Evolutionary conservation across 2,888 invertebrate genomes (phyloP).

Genomic region (Lasius fuliginosus): DNA sequence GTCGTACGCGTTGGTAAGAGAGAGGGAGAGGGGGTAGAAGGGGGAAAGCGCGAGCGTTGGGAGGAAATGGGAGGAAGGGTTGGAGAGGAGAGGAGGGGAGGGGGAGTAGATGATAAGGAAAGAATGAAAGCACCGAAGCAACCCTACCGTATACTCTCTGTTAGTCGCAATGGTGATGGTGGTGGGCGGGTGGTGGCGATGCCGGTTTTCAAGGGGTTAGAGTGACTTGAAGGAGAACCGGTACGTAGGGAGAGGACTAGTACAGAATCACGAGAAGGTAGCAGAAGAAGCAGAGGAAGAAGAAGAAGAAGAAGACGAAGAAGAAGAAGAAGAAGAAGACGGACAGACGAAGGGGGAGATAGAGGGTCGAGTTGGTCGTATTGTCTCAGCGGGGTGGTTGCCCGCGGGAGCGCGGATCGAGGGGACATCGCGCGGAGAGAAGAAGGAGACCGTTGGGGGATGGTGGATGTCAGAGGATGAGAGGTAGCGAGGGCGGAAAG

Average conservation of each 20-base stretch:
- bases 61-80: constrained; percentile 57
- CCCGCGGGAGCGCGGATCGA: constrained; percentile 77
- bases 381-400: constrained; percentile 84
- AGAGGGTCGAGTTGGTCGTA: constrained; percentile 78
- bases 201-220: constrained; percentile 80
- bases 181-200: constrained; percentile 75
- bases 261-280: constrained; percentile 57
- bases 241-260: constrained; percentile 53
- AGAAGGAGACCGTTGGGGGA: constrained; percentile 60
- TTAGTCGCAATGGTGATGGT: constrained; percentile 73
- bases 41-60: constrained; percentile 47
- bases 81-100: constrained; percentile 26
- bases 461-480: constrained; percentile 63
- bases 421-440: constrained; percentile 75
- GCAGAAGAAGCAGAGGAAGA: constrained; percentile 52
- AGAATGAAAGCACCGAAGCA: constrained; percentile 71
- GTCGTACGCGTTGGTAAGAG: constrained; percentile 55
- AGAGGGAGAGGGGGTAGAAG: constrained; percentile 43
- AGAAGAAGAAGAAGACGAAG: constrained; percentile 56
- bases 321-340: constrained; percentile 67
- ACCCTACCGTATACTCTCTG: constrained; percentile 69
- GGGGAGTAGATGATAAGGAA: constrained; percentile 64
- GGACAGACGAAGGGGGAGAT: constrained; percentile 56
- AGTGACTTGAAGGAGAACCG: constrained; percentile 59
- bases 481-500: constrained; percentile 47